Percentiles rank a stretch among this genome's conserved stretches.
phyloP scores from a whole-genome alignment of 1,140 invertebrate species.

The Drosophila sproati region DNA sequence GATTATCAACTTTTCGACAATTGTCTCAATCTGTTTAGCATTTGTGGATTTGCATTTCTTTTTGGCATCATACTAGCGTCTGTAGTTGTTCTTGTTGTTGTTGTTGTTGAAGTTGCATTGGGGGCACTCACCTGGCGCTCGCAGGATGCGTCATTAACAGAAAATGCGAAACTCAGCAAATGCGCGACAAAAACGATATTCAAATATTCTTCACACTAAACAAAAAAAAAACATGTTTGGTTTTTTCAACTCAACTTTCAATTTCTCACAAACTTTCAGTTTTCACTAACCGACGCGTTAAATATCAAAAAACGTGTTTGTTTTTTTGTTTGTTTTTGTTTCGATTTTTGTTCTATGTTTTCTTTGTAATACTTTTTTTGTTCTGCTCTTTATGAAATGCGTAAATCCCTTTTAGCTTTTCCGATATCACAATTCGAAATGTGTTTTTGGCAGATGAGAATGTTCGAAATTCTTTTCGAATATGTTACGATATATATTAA shows the following conservation, averaged over 20 bases:
- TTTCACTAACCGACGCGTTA: conserved; percentile 54
- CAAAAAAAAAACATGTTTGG: background rate
- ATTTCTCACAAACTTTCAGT: conserved; percentile 21
- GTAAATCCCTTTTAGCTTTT: conserved; percentile 84
- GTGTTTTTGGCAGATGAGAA: conserved; percentile 64
- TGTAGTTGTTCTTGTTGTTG: conserved; percentile 8
- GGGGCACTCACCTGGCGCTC: conserved; percentile 83
- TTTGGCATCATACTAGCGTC: conserved; percentile 74
- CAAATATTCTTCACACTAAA: conserved; percentile 40
- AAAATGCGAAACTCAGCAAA: conserved; percentile 57
- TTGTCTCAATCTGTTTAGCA: conserved; percentile 56
- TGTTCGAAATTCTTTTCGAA: conserved; percentile 48
- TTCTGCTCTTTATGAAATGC: conserved; percentile 53
- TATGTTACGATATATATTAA: conserved; percentile 14
- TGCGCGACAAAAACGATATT: conserved; percentile 24
- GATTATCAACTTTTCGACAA: conserved; percentile 72
- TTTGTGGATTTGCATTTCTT: conserved; percentile 78
- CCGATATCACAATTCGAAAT: conserved; percentile 78
- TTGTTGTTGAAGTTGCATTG: conserved; percentile 50
- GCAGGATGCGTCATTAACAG: conserved; percentile 34
- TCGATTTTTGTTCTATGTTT: background rate
- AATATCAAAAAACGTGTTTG: conserved; percentile 14
- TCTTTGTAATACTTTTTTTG: too few species aligned
- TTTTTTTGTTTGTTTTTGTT: conserved; percentile 27
- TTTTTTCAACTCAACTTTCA: conserved; percentile 43